Evolutionary conservation across 2,797 vertebrate species (phyloP), one percentile per base, ranked within the genome.

Genomic region (Halcyon leucocephala): DNA sequence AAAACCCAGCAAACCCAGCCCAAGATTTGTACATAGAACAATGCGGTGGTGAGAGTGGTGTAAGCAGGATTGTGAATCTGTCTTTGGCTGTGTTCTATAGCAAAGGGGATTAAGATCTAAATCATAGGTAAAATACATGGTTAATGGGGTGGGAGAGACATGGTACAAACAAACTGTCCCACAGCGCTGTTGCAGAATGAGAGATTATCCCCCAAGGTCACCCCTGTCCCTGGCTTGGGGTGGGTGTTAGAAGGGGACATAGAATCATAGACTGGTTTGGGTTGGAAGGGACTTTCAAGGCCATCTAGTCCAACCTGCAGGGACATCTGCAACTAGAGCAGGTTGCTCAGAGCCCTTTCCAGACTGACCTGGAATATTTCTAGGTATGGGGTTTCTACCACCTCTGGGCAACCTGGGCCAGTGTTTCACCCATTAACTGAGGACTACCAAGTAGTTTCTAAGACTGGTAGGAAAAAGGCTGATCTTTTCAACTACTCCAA

Each of bases 191-290:
- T 73, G 62, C 17, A 55, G 58, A 58, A 20, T 2, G 28, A 81
- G 44, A 41, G 17, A 0, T 22, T 57, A 37, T 5, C 26, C 33
- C 25, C 26, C 18, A 24, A 0, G 2, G 10, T 39, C 6, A 12
- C 16, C 22, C 33, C 62, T n/a, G 6, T 41, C 33, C 42, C 51
- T 62, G 19, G 8, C 69, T 51, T 18, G 19, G 24, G 24, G 10
- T 52, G 33, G 11, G 8, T n/a, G 11, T 64, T 39, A 46, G 41
- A 11, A 57, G 37, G 3, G n/a, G 31, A 1, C 20, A 9, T 44
- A 37, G 26, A 69, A 51, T 37, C 33, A 69, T 21, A 69, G 46
- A 69, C 25, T 33, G 11, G 42, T 66, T 66, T 46, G 15, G 42
- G 22, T 33, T 12, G 42, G 42, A 66, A 33, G 64, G 42, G 64